Evolutionary conservation across 2,113 vertebrate genomes (phyloP), one percentile per base, ranked within the genome.

Genomic region (Rutilus rutilus): DNA sequence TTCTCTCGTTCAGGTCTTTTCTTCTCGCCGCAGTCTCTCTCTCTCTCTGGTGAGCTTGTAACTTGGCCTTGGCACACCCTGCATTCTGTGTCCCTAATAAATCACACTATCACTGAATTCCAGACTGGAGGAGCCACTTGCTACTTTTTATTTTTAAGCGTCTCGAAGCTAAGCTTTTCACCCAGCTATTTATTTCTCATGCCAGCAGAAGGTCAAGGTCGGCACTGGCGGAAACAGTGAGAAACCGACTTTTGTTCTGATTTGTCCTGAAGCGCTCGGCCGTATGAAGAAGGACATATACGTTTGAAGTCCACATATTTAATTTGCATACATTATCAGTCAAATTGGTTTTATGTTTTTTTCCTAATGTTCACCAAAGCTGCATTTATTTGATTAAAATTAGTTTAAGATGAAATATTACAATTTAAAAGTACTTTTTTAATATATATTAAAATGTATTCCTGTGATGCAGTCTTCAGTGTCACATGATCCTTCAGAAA

Each of bases 91-190:
- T 62, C 86, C 73, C 54, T 65, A 84, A 88, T 89, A 89, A 86
- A 88, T 89, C 89, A 88, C 76, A 45, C 82, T 87, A 86, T 89
- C 86, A 82, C 69, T 45, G 82, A 82, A 78, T 19, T 25, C 50
- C 82, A 87, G 86, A 89, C 84, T 81, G 75, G 6, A 87, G 59
- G 80, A 87, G 88, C 83, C 19, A 23, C 11, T 80, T 33, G 86
- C 86, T 89, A 85, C 77, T 45, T 81, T 87, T 87, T 86, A 86
- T 87, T 87, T 84, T 84, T 62, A 79, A 85, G 69, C 47, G 52
- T 89, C 59, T 87, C 71, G 45, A 25, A 76, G 50, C 82, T 80
- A 59, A 33, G 62, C 39, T 64, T 84, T 84, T 84, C 67, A 39
- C 62, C 69, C 75, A 27, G 81, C 71, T 67, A 54, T 62, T 84